Base-by-base conservation (phyloP, 1,140 invertebrate species). In the Drosophila burlai region DNA sequence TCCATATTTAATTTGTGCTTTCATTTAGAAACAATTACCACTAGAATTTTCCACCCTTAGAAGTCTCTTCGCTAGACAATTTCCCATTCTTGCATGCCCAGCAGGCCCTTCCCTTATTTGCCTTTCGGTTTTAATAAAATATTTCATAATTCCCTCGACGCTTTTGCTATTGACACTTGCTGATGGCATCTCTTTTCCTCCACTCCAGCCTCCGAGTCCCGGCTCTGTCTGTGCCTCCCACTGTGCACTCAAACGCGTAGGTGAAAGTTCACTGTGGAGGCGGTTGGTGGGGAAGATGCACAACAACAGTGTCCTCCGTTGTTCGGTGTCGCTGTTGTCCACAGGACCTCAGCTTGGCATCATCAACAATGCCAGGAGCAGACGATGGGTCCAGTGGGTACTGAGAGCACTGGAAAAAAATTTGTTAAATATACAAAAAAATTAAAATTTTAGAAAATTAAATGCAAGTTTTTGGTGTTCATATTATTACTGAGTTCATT, bases 151-250 rank as follows among this genome's bases (percentile, higher is more conserved):
- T 87, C 84, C 84, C 79, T 73, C 85, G 60, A 24, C 85, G 77
- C 62, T 84, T 85, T 90, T 89, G 84, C 85, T 84, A 89, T 89
- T 89, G 84, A 90, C 85, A 89, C 84, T 84, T 84, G 72, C 84
- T 81, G 81, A 89, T 79, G 78, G 73, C 78, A 85, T 77, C 81
- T 83, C 68, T 34, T 36, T 71, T 57, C 45, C 38, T 36, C 45
- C 66, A 63, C 38, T 36, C 45, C 66, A 63, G 52, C 47, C 46
- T 34, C 40, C 38, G 46, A 26, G 42, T 40, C 36, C 42, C 24
- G 11, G 45, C 67, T 61, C 46, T 63, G 29, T 40, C 50, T n/a
- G 24, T 10, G 42, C 24, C 55, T 49, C 83, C 83, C 69, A 81
- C 84, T 84, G 81, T 75, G 84, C 84, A 52, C 46, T 46, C 65